Evolutionary conservation across 2,888 invertebrate species (phyloP), one percentile per base, ranked within the genome.

Genomic region (Dromius quadrimaculatus): DNA sequence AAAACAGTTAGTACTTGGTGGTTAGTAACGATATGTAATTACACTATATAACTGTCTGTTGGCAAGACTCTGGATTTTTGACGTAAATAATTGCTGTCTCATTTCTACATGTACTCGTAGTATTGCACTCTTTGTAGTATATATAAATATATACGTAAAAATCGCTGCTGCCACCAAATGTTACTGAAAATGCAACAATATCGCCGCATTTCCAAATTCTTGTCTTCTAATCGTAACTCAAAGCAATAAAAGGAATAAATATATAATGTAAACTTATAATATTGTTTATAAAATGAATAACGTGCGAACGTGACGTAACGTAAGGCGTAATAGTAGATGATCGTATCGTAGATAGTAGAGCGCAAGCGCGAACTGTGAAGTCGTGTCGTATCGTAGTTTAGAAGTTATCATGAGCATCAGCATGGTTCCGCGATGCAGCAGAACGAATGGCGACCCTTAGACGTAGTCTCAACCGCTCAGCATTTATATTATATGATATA

Each of bases 141-240:
- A 8, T 28, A 28, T 5, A 5, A 28, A 28, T 28, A 8, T 28
- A 28, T n/a, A 2, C 23, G 28, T 63, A 45, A 11, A 11, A 13
- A 23, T 11, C 65, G 19, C 9, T 11, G 15, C 50, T 11, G 19
- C 50, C 50, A 43, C 17, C 43, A 54, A 6, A 23, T 11, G 19
- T 28, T 28, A 43, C 17, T 19, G 28, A 6, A 23, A 54, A 47
- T 8, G n/a, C 2, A 20, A 54, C 28, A 23, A 47, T 11, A 28
- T 54, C 32, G 28, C 50, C 50, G 50, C 50, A 78, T 23, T 11
- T 54, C 50, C 50, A 54, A 80, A 79, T 80, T 80, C 81, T 82
- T 77, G 82, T 82, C 82, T 82, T 82, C 81, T 81, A 79, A 81
- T 77, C 72, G 83, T 81, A 83, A 83, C 83, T 78, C 77, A 83